Conservation (phyloP, 2,113 vertebrate genomes). For the Oceanodroma tethys region DNA sequence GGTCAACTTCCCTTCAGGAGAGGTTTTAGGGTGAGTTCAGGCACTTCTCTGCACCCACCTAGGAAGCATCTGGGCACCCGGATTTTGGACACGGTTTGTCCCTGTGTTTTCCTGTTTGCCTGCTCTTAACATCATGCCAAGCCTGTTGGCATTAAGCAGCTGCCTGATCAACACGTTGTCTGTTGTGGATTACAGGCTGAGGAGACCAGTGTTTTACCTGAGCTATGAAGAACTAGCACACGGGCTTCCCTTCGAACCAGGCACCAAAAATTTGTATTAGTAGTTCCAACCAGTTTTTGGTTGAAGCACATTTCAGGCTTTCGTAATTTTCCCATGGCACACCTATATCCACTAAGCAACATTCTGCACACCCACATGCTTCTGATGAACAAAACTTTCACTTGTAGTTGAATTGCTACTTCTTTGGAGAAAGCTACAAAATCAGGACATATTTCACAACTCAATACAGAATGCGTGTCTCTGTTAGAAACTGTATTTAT, state of each 20-base stretch:
- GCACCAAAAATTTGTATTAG: background rate
- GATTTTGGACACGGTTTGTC: background rate
- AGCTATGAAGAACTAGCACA: background rate
- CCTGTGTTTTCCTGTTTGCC: background rate
- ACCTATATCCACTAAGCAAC: background rate
- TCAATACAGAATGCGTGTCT: background rate
- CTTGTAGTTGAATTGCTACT: background rate
- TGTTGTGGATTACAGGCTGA: background rate
- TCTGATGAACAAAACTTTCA: background rate
- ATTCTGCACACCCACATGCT: background rate
- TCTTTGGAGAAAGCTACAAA: background rate
- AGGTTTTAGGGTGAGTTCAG: background rate
- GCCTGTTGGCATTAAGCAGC: background rate
- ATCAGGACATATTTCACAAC: background rate
- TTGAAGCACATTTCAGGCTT: background rate
- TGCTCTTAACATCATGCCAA: background rate
- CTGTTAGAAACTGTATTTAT: background rate
- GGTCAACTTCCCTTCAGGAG: background rate
- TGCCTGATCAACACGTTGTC: background rate
- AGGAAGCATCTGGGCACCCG: background rate
- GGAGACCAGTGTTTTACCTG: background rate
- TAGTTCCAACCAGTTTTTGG: background rate
- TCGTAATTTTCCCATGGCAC: background rate
- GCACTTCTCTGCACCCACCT: background rate
- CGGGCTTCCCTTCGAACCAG: background rate